Conservation (phyloP, 2,797 vertebrate genomes). For the Lagorchestes hirsutus region DNA sequence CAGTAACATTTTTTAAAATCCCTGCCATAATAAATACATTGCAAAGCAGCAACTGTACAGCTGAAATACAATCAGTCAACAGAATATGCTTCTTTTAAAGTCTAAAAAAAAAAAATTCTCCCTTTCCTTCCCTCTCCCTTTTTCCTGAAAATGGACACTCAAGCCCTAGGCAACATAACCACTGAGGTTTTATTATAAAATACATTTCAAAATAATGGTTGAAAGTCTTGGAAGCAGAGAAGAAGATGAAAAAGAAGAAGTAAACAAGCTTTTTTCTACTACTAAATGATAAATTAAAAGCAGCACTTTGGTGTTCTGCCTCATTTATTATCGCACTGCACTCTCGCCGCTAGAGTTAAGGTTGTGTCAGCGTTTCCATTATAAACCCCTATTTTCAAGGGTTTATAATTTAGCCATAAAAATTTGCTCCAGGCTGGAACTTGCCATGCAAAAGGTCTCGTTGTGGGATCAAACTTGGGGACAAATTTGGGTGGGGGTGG, state of each 20-base stretch:
- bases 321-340: constrained; percentile 82
- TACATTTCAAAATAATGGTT: constrained; percentile 87
- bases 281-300: constrained; percentile 88
- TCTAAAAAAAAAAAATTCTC: constrained; percentile 73
- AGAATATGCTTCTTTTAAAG: constrained; percentile 73
- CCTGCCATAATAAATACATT: constrained; percentile 51
- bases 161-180: constrained; percentile 84
- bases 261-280: constrained; percentile 85
- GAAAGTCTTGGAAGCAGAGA: constrained; percentile 83
- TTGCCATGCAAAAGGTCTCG: constrained; percentile 77
- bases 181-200: constrained; percentile 87
- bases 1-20: constrained; percentile 42
- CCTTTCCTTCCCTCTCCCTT: constrained; percentile 58
- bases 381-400: constrained; percentile 78
- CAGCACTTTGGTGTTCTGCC: constrained; percentile 83
- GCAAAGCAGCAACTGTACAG: constrained; percentile 67
- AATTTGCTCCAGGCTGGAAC: constrained; percentile 77
- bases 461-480: constrained; percentile 74
- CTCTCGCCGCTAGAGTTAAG: constrained; percentile 67
- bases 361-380: constrained; percentile 78
- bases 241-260: constrained; percentile 84
- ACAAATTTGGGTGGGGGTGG: constrained; percentile 65
- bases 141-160: constrained; percentile 80
- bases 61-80: constrained; percentile 76
- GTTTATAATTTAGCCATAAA: constrained; percentile 77